Conservation (phyloP, 2,888 invertebrate species). For the Acleris laterana region DNA sequence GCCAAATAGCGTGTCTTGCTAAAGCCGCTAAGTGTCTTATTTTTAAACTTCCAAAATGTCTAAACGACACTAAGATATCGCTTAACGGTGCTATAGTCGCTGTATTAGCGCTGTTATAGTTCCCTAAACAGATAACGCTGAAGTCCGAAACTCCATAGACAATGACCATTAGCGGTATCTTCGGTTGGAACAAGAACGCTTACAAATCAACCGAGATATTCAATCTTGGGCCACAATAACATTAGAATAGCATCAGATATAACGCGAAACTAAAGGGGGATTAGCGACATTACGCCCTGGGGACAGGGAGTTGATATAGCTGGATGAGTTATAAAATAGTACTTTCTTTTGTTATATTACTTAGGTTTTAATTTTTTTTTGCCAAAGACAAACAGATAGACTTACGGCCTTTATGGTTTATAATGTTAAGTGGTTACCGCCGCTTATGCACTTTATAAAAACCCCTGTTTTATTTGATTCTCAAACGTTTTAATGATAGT, state of each 20-base stretch:
- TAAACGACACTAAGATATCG: too few relatives aligned
- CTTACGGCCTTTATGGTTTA: too few relatives aligned
- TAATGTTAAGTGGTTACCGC: too few relatives aligned
- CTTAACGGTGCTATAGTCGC: background rate
- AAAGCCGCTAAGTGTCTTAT: too few relatives aligned
- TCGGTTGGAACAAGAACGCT: conserved; percentile 59
- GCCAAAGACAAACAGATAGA: too few relatives aligned
- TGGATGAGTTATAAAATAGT: conserved; percentile 45
- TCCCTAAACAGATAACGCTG: conserved; percentile 3
- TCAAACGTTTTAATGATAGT: too few relatives aligned
- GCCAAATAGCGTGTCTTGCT: too few relatives aligned
- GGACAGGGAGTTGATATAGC: conserved; percentile 40
- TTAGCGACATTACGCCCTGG: conserved; percentile 67
- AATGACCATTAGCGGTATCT: conserved; percentile 41
- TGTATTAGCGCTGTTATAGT: background rate
- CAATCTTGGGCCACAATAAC: conserved; percentile 76
- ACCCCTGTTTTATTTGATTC: too few relatives aligned
- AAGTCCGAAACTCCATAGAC: conserved; percentile 26
- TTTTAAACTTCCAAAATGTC: too few relatives aligned
- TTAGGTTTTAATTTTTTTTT: too few relatives aligned
- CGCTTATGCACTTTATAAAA: too few relatives aligned
- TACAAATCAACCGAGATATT: conserved; percentile 80
- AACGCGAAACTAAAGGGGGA: conserved; percentile 61
- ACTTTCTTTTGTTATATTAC: background rate
- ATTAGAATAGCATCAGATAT: conserved; percentile 75